Evolutionary conservation across 1,140 invertebrate genomes (phyloP).

Genomic region (Mizuhopecten yessoensis): DNA sequence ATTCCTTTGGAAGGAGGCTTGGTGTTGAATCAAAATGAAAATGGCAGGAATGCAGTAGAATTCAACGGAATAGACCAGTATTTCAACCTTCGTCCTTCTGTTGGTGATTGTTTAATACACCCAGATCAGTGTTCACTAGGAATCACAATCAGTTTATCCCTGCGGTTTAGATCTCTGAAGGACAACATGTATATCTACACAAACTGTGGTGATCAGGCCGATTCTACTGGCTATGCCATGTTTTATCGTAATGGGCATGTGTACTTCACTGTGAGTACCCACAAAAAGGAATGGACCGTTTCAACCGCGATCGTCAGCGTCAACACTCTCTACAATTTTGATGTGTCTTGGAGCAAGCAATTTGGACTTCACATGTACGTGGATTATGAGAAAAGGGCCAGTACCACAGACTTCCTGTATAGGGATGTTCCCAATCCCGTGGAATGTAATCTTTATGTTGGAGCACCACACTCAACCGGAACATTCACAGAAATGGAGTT

Average conservation of each 20-base stretch:
- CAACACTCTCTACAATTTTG: slow-evolving; percentile 61
- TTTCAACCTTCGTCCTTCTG: slow-evolving; percentile 41
- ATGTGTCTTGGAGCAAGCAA: slow-evolving; percentile 74
- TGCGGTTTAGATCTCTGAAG: slow-evolving; percentile 64
- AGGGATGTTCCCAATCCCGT: slow-evolving; percentile 51
- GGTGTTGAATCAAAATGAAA: slow-evolving; percentile 54
- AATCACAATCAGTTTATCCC: slow-evolving; percentile 65
- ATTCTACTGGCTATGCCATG: slow-evolving; percentile 67
- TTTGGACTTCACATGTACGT: slow-evolving; percentile 58
- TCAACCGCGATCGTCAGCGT: slow-evolving; percentile 48
- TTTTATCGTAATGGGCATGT: slow-evolving; percentile 61
- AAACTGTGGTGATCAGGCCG: slow-evolving; percentile 63
- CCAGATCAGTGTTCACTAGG: slow-evolving; percentile 66
- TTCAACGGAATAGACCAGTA: slow-evolving; percentile 71
- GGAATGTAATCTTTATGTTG: slow-evolving; percentile 52
- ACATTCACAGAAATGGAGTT: slow-evolving; percentile 53
- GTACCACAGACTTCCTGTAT: slow-evolving; percentile 41
- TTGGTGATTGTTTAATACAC: slow-evolving; percentile 60
- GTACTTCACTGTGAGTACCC: slow-evolving; percentile 68
- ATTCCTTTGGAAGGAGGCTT: slow-evolving; percentile 59
- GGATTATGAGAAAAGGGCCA: slow-evolving; percentile 16
- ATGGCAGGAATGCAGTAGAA: slow-evolving; percentile 62
- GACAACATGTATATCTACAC: slow-evolving; percentile 69
- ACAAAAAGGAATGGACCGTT: slow-evolving; percentile 70
- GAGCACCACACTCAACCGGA: slow-evolving; percentile 26